Conservation (phyloP, 2,113 vertebrate species). For the Benitochromis conjunctus region DNA sequence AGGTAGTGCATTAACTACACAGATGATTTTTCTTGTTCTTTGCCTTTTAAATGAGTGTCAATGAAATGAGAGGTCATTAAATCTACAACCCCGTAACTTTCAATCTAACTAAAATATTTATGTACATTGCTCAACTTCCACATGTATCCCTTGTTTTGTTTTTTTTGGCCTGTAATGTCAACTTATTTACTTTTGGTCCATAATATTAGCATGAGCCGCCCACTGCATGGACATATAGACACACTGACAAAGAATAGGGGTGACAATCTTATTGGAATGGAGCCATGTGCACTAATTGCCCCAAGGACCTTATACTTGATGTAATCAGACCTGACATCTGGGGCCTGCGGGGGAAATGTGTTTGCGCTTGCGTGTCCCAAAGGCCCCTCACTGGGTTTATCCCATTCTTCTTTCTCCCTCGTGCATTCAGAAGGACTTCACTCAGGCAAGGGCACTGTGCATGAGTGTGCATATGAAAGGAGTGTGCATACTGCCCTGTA, state of each 20-base stretch:
- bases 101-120: slow-evolving; percentile 37
- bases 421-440: neutral
- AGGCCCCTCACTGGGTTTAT: neutral
- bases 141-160: neutral
- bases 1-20: neutral
- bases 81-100: neutral
- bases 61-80: neutral
- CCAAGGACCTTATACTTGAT: neutral
- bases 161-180: neutral
- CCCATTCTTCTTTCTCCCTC: neutral
- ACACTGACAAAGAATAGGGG: neutral
- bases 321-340: slow-evolving; percentile 49
- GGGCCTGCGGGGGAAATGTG: slow-evolving; percentile 24
- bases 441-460: neutral
- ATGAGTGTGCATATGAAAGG: neutral
- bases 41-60: neutral
- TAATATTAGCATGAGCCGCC: neutral
- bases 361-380: slow-evolving; percentile 5
- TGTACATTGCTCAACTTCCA: neutral
- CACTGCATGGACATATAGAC: neutral
- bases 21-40: neutral
- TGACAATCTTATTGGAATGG: neutral
- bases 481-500: neutral
- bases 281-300: slow-evolving; percentile 26
- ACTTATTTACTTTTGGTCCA: neutral